phyloP scores from a whole-genome alignment of 2,888 invertebrate genomes.

The Lasioglossum figueresi region DNA sequence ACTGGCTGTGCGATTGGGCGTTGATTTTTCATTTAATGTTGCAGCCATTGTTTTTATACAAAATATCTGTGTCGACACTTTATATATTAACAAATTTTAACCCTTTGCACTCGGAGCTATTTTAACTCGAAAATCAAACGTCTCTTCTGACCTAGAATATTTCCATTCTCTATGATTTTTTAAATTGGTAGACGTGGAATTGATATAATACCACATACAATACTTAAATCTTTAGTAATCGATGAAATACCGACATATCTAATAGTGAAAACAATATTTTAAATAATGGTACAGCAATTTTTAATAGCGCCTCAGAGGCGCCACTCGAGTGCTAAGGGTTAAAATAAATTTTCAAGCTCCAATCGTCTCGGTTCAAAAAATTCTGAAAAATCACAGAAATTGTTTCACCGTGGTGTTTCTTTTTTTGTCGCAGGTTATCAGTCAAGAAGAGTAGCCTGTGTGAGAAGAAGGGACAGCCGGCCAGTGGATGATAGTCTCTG shows the following conservation, averaged over 20 bases:
- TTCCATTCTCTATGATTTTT: no score
- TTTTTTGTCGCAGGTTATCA: conserved; percentile 87
- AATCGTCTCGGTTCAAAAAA: background rate
- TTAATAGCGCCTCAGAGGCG: no score
- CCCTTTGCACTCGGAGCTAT: no score
- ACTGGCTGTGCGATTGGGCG: background rate
- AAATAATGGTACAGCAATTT: no score
- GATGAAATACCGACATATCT: no score
- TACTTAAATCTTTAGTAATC: no score
- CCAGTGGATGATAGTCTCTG: conserved; percentile 91
- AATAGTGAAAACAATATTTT: no score
- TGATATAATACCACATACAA: no score
- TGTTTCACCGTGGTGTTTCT: background rate
- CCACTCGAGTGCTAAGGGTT: no score
- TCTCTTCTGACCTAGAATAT: no score
- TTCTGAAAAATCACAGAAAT: background rate
- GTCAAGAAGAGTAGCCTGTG: conserved; percentile 92
- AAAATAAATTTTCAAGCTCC: background rate
- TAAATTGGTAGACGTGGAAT: no score
- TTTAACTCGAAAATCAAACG: no score
- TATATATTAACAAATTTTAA: background rate
- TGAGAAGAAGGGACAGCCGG: conserved; percentile 89
- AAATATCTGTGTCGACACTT: background rate
- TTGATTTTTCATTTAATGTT: background rate
- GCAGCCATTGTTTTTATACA: background rate